These are phyloP conservation scores for Maccullochella peelii DNA, from an alignment of 2,113 vertebrate species.

Conservation along the genomic window DNA sequence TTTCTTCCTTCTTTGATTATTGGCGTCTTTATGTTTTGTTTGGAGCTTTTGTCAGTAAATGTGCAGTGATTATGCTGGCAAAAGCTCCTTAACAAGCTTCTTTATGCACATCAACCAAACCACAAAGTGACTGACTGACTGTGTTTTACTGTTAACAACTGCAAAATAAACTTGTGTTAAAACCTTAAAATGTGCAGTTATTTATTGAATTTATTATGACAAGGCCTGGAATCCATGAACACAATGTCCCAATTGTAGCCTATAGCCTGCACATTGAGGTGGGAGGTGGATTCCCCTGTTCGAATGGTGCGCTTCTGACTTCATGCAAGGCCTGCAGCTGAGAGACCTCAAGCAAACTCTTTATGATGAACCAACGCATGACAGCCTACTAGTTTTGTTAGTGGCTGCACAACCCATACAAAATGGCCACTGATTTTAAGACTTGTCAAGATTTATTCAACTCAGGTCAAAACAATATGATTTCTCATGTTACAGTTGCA, in stretches of 20 bases:
- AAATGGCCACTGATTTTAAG: constrained; percentile 15
- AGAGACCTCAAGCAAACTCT: constrained; percentile 62
- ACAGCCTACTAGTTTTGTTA: constrained; percentile 22
- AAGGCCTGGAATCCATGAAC: constrained; percentile 57
- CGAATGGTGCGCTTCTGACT: constrained; percentile 63
- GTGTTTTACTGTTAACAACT: not conserved
- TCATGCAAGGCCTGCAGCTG: constrained; percentile 58
- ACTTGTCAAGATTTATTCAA: not conserved
- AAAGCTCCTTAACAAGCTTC: not conserved
- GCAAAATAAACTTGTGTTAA: not conserved
- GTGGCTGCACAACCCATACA: not conserved
- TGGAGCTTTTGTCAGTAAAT: not conserved
- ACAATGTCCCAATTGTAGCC: constrained; percentile 79
- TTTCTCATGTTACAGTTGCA: not conserved
- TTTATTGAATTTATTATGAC: constrained; percentile 40
- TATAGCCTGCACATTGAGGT: constrained; percentile 74
- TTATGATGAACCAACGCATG: constrained; percentile 29
- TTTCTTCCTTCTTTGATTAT: not conserved
- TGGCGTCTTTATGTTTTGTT: not conserved
- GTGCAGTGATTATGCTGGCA: not conserved
- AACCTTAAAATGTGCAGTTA: constrained; percentile 15
- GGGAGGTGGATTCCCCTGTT: constrained; percentile 78
- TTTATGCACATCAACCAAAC: constrained; percentile 18
- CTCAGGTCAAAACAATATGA: not conserved
- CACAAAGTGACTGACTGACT: not conserved